A percentile compares a stretch with the other conserved stretches of the same genome.
phyloP scores from a whole-genome alignment of 2,888 invertebrate species.

The Philereme transversata region DNA sequence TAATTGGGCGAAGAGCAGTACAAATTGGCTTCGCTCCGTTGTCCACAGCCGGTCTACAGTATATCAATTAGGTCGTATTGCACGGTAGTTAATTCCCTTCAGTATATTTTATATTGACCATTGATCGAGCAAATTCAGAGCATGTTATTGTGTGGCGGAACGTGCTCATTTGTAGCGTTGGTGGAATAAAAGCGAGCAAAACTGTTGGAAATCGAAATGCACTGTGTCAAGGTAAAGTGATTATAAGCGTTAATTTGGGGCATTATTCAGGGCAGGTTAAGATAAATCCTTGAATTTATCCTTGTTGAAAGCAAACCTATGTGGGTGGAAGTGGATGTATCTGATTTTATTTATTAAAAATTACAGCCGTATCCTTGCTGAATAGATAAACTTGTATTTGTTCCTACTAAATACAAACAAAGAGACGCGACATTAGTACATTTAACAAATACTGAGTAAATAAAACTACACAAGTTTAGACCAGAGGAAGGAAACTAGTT shows the following conservation, averaged over 20 bases:
- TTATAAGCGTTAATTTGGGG: not conserved
- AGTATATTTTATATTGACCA: constrained; percentile 59
- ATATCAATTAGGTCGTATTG: constrained; percentile 69
- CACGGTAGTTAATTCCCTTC: constrained; percentile 57
- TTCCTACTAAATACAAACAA: no score
- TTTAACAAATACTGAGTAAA: no score
- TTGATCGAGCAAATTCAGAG: constrained; percentile 61
- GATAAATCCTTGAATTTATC: not conserved
- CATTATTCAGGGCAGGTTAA: not conserved
- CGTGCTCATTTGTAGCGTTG: constrained; percentile 13
- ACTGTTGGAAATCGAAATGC: constrained; percentile 3
- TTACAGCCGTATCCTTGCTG: no score
- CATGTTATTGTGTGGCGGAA: constrained; percentile 37
- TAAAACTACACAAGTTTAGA: not conserved
- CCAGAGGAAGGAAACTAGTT: constrained; percentile 9
- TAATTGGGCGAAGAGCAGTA: constrained; percentile 65
- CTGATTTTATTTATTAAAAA: no score
- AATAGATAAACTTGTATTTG: no score
- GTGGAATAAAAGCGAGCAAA: constrained; percentile 5
- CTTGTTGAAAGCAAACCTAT: no score
- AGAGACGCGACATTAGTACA: no score
- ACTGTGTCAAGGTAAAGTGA: constrained; percentile 10
- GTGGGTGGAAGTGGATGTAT: no score
- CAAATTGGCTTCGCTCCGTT: constrained; percentile 55
- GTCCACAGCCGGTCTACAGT: constrained; percentile 47